A percentile compares a stretch with the other conserved stretches of the same genome.
Conservation (phyloP, 2,888 invertebrate genomes). For the Aelia acuminata region DNA sequence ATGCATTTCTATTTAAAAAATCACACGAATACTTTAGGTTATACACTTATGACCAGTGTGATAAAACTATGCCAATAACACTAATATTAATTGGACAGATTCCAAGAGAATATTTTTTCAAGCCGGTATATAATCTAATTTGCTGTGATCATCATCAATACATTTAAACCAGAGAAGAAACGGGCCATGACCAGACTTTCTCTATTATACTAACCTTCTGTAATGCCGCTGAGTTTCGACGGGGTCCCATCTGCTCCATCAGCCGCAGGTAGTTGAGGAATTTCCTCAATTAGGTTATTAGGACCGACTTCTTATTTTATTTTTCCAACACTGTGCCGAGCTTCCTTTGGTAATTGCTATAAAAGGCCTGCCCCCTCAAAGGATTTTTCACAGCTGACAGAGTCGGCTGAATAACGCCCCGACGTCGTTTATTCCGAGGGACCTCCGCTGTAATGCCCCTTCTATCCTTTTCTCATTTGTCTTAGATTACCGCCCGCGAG, state of each 20-base stretch:
- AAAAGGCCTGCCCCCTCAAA: background rate
- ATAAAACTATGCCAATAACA: too few species aligned
- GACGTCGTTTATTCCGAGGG: background rate
- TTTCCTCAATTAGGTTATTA: conserved; percentile 50
- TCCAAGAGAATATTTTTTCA: too few species aligned
- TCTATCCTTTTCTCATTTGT: conserved; percentile 38
- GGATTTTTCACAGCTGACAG: conserved; percentile 42
- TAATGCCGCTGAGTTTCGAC: conserved; percentile 9
- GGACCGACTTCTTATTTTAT: conserved; percentile 15
- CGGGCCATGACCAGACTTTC: background rate
- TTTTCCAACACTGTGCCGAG: background rate
- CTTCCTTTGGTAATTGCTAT: conserved; percentile 35
- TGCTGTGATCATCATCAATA: too few species aligned
- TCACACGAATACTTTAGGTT: too few species aligned
- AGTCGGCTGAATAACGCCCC: conserved; percentile 10
- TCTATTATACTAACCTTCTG: background rate
- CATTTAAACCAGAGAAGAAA: background rate
- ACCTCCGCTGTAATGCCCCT: background rate
- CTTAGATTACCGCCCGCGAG: conserved; percentile 41
- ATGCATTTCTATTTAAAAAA: too few species aligned
- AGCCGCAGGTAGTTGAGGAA: conserved; percentile 25
- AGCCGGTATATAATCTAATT: too few species aligned
- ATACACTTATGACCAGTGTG: too few species aligned
- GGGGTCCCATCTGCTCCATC: conserved; percentile 16
- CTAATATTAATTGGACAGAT: too few species aligned